These are phyloP conservation scores for Bombylius major DNA, from an alignment of 2,888 invertebrate genomes.

Conservation along the genomic window DNA sequence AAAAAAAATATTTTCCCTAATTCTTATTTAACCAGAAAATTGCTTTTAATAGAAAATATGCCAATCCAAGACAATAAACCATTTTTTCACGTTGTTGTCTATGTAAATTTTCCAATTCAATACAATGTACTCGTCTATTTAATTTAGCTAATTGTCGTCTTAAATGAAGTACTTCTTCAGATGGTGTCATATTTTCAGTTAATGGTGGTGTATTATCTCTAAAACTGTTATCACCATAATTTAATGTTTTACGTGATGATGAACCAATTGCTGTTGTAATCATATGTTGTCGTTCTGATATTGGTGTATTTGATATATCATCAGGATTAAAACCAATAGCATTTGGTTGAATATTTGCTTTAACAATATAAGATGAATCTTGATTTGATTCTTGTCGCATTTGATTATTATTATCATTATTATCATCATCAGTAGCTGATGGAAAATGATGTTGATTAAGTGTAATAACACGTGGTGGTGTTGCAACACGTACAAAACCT, in stretches of 20 bases:
- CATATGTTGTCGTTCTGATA: slow-evolving; percentile 24
- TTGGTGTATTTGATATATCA: slow-evolving; percentile 25
- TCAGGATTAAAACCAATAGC: slow-evolving; percentile 27
- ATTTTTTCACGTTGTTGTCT: slow-evolving; percentile 78
- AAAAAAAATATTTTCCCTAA: slow-evolving; percentile 19
- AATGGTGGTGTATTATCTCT: slow-evolving; percentile 59
- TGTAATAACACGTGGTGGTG: slow-evolving; percentile 79
- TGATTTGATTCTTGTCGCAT: slow-evolving; percentile 19
- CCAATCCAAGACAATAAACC: slow-evolving; percentile 69
- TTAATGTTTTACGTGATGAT: slow-evolving; percentile 2
- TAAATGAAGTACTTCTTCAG: slow-evolving; percentile 71
- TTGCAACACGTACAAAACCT: slow-evolving; percentile 66
- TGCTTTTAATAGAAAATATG: slow-evolving; percentile 75
- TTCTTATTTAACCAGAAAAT: slow-evolving; percentile 66
- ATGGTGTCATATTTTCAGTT: slow-evolving; percentile 53
- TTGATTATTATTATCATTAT: slow-evolving; percentile 17
- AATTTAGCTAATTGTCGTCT: slow-evolving; percentile 76
- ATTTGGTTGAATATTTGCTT: slow-evolving; percentile 22
- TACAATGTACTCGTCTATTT: slow-evolving; percentile 71
- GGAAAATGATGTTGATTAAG: slow-evolving; percentile 76
- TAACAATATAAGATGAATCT: slow-evolving; percentile 27
- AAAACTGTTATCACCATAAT: slow-evolving; percentile 22
- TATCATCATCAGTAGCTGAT: slow-evolving; percentile 44
- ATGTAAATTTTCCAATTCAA: slow-evolving; percentile 75
- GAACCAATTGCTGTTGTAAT: not conserved